These are phyloP conservation scores for Turritopsis dohrnii DNA, from an alignment of 30 jellyfish, hydroid and myxozoan species.

Conservation along the genomic window DNA sequence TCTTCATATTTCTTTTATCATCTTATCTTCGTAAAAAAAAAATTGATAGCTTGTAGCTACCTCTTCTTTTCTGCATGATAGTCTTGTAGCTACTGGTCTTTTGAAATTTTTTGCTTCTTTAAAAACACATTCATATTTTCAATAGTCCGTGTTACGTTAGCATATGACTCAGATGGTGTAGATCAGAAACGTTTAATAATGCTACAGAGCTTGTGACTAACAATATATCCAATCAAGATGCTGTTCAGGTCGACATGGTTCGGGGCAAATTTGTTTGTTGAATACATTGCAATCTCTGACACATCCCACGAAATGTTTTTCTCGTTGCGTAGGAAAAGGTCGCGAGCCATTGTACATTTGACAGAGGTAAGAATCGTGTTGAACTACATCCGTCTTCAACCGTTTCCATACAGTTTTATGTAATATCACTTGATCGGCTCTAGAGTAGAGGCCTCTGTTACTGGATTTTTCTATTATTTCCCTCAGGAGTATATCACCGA, in stretches of 20 bases:
- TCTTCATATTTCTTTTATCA: too few species aligned
- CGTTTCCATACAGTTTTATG: neutral
- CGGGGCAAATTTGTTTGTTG: slow-evolving; percentile 1
- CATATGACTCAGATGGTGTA: too few species aligned
- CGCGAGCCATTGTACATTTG: neutral
- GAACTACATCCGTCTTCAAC: neutral
- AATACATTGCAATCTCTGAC: slow-evolving; percentile 16
- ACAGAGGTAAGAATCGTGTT: slow-evolving; percentile 19
- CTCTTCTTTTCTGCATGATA: too few species aligned
- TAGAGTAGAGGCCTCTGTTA: neutral
- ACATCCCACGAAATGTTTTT: slow-evolving; percentile 18
- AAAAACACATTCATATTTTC: too few species aligned
- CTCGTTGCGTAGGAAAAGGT: slow-evolving; percentile 19
- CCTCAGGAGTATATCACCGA: neutral
- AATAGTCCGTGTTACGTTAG: too few species aligned
- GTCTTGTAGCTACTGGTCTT: too few species aligned
- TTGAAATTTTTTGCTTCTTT: too few species aligned
- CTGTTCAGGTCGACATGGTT: slow-evolving; percentile 10
- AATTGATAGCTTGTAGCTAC: too few species aligned
- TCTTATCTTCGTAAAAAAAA: too few species aligned
- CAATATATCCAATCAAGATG: slow-evolving; percentile 21
- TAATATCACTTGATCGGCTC: neutral
- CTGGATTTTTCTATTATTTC: neutral
- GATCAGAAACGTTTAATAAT: too few species aligned
- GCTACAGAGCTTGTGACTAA: neutral